Conservation (phyloP, 1,140 invertebrate species). For the Drosophila bipectinata region DNA sequence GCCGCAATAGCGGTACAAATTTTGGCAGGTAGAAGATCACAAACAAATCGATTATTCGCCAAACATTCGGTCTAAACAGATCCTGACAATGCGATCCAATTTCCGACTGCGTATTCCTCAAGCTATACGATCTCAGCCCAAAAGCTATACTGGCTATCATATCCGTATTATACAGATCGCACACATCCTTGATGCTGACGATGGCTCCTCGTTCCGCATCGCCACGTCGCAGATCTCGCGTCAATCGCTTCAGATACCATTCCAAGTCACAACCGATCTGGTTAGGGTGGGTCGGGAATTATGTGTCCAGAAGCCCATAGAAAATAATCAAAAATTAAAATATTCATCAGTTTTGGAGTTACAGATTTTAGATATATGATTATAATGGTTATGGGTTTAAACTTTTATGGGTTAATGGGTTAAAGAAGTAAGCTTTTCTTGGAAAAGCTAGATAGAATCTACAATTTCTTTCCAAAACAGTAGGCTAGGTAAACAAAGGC, state of each 20-base stretch:
- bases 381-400: no score
- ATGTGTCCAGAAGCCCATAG: no score
- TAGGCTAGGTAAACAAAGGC: no score
- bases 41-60: constrained; percentile 85
- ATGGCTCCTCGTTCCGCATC: constrained; percentile 46
- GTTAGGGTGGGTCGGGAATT: no score
- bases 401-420: no score
- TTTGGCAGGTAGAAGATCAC: constrained; percentile 84
- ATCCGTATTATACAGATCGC: constrained; percentile 86
- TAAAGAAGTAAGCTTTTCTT: no score
- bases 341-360: no score
- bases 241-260: constrained; percentile 69
- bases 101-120: constrained; percentile 84
- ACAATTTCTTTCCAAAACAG: no score
- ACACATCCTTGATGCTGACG: constrained; percentile 84
- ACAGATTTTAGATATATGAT: no score
- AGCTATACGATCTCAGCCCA: constrained; percentile 86
- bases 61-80: constrained; percentile 85
- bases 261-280: constrained; percentile 76
- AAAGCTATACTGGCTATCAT: constrained; percentile 87
- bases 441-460: no score
- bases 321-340: no score
- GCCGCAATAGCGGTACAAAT: constrained; percentile 61
- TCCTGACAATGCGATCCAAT: constrained; percentile 84
- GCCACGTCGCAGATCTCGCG: constrained; percentile 60